Evolutionary conservation across 2,797 vertebrate genomes (phyloP).

Genomic region (Zalophus californianus): DNA sequence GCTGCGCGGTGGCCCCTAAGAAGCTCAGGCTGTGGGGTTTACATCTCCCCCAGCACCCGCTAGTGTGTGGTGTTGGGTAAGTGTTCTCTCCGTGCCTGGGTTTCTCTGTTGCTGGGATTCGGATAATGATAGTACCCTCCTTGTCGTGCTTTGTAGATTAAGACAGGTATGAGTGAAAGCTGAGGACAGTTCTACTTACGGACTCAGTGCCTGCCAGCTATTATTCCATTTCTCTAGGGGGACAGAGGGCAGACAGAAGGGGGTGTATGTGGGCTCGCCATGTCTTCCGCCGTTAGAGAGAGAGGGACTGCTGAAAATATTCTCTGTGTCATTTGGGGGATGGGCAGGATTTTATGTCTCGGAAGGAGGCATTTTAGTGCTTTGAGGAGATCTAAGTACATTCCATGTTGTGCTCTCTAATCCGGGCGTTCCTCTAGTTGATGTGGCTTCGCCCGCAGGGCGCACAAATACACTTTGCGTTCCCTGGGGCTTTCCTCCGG

Average conservation of each 20-base stretch:
- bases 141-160: background rate
- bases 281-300: background rate
- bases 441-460: background rate
- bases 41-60: background rate
- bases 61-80: background rate
- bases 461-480: fast-evolving
- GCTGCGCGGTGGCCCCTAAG: background rate
- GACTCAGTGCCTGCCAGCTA: background rate
- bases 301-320: background rate
- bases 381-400: background rate
- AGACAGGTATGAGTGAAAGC: background rate
- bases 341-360: background rate
- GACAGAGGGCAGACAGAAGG: background rate
- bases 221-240: too few relatives aligned
- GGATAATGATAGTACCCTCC: too few relatives aligned
- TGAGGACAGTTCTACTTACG: fast-evolving
- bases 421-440: background rate
- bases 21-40: background rate
- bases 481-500: too few relatives aligned
- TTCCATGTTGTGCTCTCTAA: background rate
- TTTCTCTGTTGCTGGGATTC: background rate
- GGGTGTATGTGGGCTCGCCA: background rate
- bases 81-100: background rate
- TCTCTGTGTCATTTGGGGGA: too few relatives aligned
- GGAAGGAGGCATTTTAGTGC: background rate